Percentiles rank a stretch among this genome's conserved stretches.
These are phyloP conservation scores for Sinocyclocheilus anophthalmus DNA, from an alignment of 2,113 vertebrate species.

Conservation along the genomic window DNA sequence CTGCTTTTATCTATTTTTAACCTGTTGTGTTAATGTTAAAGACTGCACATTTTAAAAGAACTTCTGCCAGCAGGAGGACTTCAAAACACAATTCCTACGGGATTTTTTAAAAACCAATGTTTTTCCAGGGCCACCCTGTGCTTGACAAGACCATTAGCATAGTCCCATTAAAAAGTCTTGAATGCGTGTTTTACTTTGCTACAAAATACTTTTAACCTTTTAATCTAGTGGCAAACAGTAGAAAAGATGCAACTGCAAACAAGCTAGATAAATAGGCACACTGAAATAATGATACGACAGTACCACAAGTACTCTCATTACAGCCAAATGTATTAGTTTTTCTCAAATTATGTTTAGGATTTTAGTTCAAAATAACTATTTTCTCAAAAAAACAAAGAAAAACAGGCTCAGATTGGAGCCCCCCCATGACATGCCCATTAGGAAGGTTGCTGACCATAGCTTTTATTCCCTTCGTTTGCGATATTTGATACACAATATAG, in stretches of 20 bases:
- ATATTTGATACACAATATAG: background rate
- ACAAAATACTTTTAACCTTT: background rate
- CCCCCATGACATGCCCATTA: background rate
- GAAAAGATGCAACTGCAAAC: background rate
- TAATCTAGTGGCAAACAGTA: background rate
- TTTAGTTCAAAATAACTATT: background rate
- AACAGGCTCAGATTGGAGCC: background rate
- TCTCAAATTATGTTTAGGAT: background rate
- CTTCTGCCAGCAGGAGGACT: background rate
- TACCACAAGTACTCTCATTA: background rate
- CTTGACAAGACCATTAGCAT: background rate
- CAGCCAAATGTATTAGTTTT: background rate
- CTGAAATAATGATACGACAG: background rate
- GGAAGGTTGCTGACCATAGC: background rate
- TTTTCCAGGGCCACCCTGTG: background rate
- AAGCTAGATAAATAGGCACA: background rate
- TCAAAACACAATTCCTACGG: background rate
- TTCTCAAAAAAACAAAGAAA: background rate
- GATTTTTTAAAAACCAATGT: background rate
- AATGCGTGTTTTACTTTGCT: background rate
- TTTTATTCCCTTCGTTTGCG: background rate
- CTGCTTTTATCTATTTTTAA: conserved; percentile 40
- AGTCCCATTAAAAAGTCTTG: background rate
- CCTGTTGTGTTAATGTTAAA: conserved; percentile 1
- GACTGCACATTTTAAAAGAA: conserved; percentile 9